These are phyloP conservation scores for Pelobates fuscus DNA, from an alignment of 2,113 vertebrate genomes.

Conservation along the genomic window DNA sequence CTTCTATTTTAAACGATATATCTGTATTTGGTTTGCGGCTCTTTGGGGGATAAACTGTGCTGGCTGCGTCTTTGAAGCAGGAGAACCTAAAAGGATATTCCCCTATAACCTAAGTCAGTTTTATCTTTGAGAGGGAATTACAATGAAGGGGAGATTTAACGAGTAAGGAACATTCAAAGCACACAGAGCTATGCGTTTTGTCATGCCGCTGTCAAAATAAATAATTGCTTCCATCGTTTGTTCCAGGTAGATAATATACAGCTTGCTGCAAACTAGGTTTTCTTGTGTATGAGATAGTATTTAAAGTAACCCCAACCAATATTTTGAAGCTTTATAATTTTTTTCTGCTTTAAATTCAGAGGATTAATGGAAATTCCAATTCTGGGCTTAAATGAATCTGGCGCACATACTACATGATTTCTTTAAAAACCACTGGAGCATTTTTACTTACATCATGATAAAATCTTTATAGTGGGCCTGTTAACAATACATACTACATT, in stretches of 20 bases:
- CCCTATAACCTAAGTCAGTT: neutral
- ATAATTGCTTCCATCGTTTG: slow-evolving; percentile 36
- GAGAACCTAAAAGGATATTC: slow-evolving; percentile 6
- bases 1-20: slow-evolving; percentile 6
- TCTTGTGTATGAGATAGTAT: no score
- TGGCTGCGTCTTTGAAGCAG: neutral
- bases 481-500: no score
- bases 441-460: no score
- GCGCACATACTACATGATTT: no score
- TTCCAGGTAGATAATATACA: slow-evolving; percentile 15
- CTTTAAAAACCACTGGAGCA: no score
- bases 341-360: no score
- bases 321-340: no score
- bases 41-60: neutral
- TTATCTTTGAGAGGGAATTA: slow-evolving; percentile 28
- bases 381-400: no score
- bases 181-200: slow-evolving; percentile 1
- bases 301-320: no score
- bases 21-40: neutral
- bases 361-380: no score
- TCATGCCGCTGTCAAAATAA: slow-evolving; percentile 7
- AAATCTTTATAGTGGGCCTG: no score
- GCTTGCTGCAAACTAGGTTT: neutral
- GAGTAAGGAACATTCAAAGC: slow-evolving; percentile 1
- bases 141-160: slow-evolving; percentile 22